phyloP scores from a whole-genome alignment of 2,888 invertebrate genomes.

The Dastarcus helophoroides region DNA sequence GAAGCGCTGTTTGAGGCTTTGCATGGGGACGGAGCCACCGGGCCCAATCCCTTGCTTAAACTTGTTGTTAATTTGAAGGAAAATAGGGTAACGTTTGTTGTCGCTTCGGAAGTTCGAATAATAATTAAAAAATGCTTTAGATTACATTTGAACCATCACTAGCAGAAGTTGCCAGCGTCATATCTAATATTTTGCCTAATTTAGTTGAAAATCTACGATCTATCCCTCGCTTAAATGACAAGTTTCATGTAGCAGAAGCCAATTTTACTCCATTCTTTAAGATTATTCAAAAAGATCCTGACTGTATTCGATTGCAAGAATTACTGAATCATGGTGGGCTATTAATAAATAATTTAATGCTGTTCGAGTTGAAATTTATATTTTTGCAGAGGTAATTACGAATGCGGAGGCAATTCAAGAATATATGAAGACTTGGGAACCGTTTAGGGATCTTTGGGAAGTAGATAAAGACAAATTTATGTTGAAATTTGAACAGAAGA shows the following conservation, averaged over 20 bases:
- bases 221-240: conserved; percentile 57
- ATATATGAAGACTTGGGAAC: conserved; percentile 61
- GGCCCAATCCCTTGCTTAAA: conserved; percentile 55
- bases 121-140: too few relatives aligned
- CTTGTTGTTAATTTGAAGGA: conserved; percentile 44
- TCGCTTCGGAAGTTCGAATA: too few relatives aligned
- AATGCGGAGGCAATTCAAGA: conserved; percentile 45
- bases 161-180: conserved; percentile 47
- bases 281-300: conserved; percentile 46
- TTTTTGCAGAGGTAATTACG: conserved; percentile 35
- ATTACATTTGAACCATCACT: conserved; percentile 56
- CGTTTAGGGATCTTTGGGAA: conserved; percentile 72
- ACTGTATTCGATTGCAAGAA: conserved; percentile 48
- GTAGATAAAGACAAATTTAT: conserved; percentile 67
- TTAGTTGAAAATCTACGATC: conserved; percentile 53
- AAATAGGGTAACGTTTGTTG: conserved; percentile 37
- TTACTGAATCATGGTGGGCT: conserved; percentile 49
- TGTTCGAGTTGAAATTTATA: too few relatives aligned
- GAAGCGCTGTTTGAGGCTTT: conserved; percentile 52
- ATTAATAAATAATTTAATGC: too few relatives aligned
- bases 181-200: conserved; percentile 51
- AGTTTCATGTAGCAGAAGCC: conserved; percentile 48
- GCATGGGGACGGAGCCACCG: conserved; percentile 58
- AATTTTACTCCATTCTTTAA: conserved; percentile 44
- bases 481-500: conserved; percentile 48